Percentiles rank a stretch among this genome's conserved stretches.
These are phyloP conservation scores for Heliconius nattereri DNA, from an alignment of 1,140 invertebrate species.

Conservation along the genomic window DNA sequence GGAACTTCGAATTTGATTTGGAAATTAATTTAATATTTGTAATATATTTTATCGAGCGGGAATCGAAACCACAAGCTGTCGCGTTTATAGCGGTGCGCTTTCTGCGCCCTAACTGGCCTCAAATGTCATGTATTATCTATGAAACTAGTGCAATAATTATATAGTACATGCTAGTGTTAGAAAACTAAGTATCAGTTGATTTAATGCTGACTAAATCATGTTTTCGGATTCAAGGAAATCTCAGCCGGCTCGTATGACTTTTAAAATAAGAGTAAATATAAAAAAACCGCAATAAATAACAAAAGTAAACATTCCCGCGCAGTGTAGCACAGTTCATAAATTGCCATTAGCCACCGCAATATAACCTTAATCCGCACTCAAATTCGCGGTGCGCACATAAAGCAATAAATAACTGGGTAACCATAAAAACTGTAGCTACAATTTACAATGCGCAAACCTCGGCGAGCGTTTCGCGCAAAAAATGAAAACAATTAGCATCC, in stretches of 20 bases:
- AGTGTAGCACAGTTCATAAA: slow-evolving; percentile 28
- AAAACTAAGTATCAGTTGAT: background rate
- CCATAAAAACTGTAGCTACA: slow-evolving; percentile 54
- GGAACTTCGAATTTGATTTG: background rate
- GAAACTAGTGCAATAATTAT: background rate
- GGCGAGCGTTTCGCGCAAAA: slow-evolving; percentile 50
- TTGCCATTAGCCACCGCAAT: slow-evolving; percentile 38
- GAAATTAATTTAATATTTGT: too few relatives aligned
- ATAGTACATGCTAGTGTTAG: background rate
- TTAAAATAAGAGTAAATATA: slow-evolving; percentile 5
- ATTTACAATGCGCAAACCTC: slow-evolving; percentile 56
- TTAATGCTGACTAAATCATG: background rate
- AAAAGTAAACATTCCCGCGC: slow-evolving; percentile 12
- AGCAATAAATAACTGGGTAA: slow-evolving; percentile 57
- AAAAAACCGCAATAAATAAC: slow-evolving; percentile 23
- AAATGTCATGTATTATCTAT: background rate
- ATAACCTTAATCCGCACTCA: slow-evolving; percentile 53
- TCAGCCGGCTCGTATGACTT: background rate
- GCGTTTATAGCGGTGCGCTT: too few relatives aligned
- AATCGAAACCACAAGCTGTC: too few relatives aligned
- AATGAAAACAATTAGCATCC: slow-evolving; percentile 66
- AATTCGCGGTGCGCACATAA: slow-evolving; percentile 47
- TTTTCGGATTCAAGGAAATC: background rate
- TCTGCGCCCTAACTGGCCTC: too few relatives aligned
- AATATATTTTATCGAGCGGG: too few relatives aligned